phyloP scores from a whole-genome alignment of 2,888 invertebrate genomes.

The Rotaria sp. region DNA sequence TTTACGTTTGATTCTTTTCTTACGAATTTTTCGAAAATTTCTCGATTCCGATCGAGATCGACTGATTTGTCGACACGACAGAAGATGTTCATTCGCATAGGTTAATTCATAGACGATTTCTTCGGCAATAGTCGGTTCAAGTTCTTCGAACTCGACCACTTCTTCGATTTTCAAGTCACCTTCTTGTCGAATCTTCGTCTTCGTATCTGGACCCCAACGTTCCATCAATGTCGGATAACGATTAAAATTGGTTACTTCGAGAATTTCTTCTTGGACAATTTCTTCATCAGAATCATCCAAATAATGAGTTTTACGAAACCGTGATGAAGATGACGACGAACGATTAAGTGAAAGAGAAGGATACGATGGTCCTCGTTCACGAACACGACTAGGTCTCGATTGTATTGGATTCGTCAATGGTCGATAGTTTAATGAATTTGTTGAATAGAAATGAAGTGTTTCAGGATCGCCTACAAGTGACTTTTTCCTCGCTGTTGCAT shows the following conservation, averaged over 20 bases:
- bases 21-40: slow-evolving; percentile 17
- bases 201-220: background rate
- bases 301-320: background rate
- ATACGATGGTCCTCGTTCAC: background rate
- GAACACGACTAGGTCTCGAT: background rate
- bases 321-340: background rate
- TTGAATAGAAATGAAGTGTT: background rate
- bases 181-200: background rate
- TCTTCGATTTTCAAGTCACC: slow-evolving; percentile 19
- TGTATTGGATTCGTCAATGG: background rate
- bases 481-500: background rate
- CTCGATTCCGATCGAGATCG: slow-evolving; percentile 1
- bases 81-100: background rate
- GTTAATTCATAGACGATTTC: background rate
- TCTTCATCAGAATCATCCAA: slow-evolving; percentile 16
- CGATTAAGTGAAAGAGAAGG: background rate
- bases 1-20: background rate
- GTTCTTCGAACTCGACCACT: background rate
- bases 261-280: background rate
- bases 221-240: slow-evolving; percentile 12
- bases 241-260: background rate
- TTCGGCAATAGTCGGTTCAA: background rate
- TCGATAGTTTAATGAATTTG: background rate
- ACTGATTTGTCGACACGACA: background rate
- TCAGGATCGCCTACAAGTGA: background rate